Conservation (phyloP, 2,113 vertebrate species). For the Charina bottae region DNA sequence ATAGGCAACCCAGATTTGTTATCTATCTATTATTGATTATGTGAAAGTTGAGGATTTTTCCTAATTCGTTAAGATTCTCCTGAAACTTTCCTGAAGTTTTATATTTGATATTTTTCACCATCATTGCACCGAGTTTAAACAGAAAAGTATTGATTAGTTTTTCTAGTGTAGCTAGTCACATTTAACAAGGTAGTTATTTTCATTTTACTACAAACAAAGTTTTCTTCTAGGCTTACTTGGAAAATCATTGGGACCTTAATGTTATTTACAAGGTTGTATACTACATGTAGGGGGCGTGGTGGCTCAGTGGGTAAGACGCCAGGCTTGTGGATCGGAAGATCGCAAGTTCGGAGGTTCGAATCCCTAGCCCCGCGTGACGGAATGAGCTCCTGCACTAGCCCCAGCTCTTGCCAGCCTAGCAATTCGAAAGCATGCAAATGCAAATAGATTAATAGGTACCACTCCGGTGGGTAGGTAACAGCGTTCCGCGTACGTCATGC, state of each 20-base stretch:
- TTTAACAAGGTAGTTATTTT: background rate
- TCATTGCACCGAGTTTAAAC: background rate
- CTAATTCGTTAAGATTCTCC: background rate
- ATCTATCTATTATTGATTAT: background rate
- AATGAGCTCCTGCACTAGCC: too few species aligned
- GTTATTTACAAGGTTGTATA: conserved; percentile 2
- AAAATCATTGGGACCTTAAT: background rate
- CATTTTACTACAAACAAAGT: background rate
- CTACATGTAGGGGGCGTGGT: too few species aligned
- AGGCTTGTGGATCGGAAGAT: too few species aligned
- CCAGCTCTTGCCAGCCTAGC: too few species aligned
- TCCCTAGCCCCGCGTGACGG: too few species aligned
- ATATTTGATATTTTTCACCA: background rate
- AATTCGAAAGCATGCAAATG: too few species aligned
- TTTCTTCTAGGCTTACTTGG: background rate
- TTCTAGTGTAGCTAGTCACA: background rate
- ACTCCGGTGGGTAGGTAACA: too few species aligned
- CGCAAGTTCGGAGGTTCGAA: too few species aligned
- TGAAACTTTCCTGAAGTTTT: background rate
- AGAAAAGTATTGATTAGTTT: background rate
- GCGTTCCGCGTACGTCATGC: too few species aligned
- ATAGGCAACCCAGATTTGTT: background rate
- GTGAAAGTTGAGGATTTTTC: background rate
- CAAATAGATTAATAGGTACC: too few species aligned
- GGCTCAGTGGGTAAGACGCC: too few species aligned